Evolutionary conservation across 2,113 vertebrate genomes (phyloP).

Genomic region (Isichthys henryi): DNA sequence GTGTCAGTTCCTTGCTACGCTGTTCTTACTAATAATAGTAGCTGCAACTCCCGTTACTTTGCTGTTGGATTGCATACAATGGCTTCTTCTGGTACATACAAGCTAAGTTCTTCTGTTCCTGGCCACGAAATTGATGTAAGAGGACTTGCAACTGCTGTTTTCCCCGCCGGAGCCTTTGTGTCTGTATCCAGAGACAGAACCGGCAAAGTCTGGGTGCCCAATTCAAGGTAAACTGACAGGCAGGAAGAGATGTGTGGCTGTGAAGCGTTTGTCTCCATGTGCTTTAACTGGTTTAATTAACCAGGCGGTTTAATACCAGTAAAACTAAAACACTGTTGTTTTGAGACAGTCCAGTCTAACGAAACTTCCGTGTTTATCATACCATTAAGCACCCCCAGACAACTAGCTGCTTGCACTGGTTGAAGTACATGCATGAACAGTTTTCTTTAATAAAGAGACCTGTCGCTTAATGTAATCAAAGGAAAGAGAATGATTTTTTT

Average conservation of each 20-base stretch:
- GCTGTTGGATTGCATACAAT: conserved; percentile 39
- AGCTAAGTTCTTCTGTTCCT: conserved; percentile 77
- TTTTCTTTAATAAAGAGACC: not conserved
- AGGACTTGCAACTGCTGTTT: conserved; percentile 65
- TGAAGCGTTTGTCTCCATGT: not conserved
- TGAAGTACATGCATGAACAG: not conserved
- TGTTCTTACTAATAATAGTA: conserved; percentile 43
- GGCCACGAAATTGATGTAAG: conserved; percentile 89
- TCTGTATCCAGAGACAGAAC: conserved; percentile 91
- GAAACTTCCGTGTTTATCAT: not conserved
- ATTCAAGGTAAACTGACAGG: conserved; percentile 67
- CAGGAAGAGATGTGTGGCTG: not conserved
- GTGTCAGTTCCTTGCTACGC: conserved; percentile 21
- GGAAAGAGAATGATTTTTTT: not conserved
- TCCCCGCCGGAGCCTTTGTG: conserved; percentile 76
- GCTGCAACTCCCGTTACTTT: conserved; percentile 19
- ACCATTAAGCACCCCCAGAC: not conserved
- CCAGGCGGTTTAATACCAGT: not conserved
- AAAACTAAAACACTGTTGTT: not conserved
- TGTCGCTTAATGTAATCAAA: not conserved
- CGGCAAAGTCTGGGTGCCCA: conserved; percentile 82
- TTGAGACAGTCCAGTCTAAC: not conserved
- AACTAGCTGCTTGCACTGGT: not conserved
- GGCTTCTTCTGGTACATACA: conserved; percentile 63
- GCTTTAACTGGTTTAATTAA: not conserved